Evolutionary conservation across 2,797 vertebrate species (phyloP).

Genomic region (Luscinia luscinia): DNA sequence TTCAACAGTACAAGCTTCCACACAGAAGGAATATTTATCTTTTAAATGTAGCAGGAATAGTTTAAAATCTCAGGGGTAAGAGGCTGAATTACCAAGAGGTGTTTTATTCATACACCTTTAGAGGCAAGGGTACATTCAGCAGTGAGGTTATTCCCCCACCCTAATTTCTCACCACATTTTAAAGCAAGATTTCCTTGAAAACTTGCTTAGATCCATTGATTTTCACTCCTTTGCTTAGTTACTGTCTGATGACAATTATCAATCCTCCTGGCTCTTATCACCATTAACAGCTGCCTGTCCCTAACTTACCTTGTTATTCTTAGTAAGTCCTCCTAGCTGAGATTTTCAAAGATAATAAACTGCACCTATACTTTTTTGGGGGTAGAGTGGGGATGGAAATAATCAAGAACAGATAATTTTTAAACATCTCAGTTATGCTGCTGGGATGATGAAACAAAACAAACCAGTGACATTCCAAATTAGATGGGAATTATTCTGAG

Average conservation of each 20-base stretch:
- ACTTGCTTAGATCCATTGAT: not conserved
- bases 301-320: not conserved
- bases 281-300: not conserved
- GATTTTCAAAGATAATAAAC: not conserved
- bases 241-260: not conserved
- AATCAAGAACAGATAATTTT: not conserved
- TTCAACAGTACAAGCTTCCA: not conserved
- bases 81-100: not conserved
- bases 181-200: not conserved
- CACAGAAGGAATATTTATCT: not conserved
- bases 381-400: not conserved
- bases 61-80: not conserved
- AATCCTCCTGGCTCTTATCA: not conserved
- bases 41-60: not conserved
- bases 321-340: not conserved
- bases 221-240: not conserved
- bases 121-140: not conserved
- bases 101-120: not conserved
- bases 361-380: not conserved
- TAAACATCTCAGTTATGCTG: accelerated
- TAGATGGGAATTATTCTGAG: not conserved
- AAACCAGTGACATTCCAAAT: not conserved
- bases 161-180: not conserved
- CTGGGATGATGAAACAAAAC: not conserved
- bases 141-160: not conserved